Evolutionary conservation across 2,888 invertebrate species (phyloP), one percentile per base, ranked within the genome.

Genomic region (Caenorhabditis panamensis): DNA sequence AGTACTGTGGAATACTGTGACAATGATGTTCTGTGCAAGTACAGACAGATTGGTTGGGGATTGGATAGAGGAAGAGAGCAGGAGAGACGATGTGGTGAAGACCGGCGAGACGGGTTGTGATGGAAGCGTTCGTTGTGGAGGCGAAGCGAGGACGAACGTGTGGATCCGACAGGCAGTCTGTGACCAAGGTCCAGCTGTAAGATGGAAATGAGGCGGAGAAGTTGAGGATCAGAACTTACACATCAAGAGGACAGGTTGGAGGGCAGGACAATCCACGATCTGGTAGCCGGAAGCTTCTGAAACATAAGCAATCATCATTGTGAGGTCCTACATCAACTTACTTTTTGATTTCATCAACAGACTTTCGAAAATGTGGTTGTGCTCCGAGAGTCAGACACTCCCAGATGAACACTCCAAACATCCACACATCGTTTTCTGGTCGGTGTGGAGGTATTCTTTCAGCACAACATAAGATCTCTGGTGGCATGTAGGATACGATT

Each of bases 381-480:
- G 87, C 87, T n/a, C 89, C 88, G 4, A 89, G 78, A 1, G 89
- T 89, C 56, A 88, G 85, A 62, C 89, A 90, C 64, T 90, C 88
- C 89, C 89, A 90, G 22, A 83, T 78, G 8, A 89, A 82, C 3
- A 89, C 88, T 36, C 89, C 89, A 49, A 89, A 88, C 89, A 89
- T 89, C 88, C 90, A 90, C 16, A 89, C 87, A 76, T 90, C 90
- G 53, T 87, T 86, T 67, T 90, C 90, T 2, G 88, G 84, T 8
- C 88, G 82, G 73, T 90, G 90, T 20, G 80, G 85, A 13, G 88
- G 79, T 8, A 72, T 54, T 31, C 76, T 63, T 54, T 89, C 89
- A 24, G 85, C 59, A 37, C 88, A 86, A 62, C 87, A 88, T 9
- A 90, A 76, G 41, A 86, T 83, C 68, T 86, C 86, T 8, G 90